phyloP scores from a whole-genome alignment of 2,888 invertebrate species.

The Prenolepis imparis region DNA sequence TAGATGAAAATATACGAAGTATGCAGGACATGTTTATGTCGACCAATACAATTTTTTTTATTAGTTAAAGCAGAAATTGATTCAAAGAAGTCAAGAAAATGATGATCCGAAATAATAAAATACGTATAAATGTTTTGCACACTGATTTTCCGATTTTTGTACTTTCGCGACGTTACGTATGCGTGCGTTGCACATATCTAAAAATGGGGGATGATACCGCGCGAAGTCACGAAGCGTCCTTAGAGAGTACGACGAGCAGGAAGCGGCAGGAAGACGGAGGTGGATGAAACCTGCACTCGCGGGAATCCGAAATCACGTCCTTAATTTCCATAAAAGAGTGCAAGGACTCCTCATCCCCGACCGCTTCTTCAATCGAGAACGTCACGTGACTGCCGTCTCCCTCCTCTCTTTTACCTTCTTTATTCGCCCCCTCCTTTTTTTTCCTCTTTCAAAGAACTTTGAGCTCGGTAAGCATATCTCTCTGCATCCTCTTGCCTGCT shows the following conservation, averaged over 20 bases:
- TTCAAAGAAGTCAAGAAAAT: background rate
- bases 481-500: slow-evolving; percentile 68
- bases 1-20: background rate
- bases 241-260: slow-evolving; percentile 12
- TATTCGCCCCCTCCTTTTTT: slow-evolving; percentile 42
- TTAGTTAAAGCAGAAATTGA: background rate
- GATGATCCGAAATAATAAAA: background rate
- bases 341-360: slow-evolving; percentile 50
- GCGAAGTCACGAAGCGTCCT: slow-evolving; percentile 30
- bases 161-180: background rate
- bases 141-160: slow-evolving; percentile 11
- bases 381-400: slow-evolving; percentile 58
- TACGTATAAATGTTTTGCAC: slow-evolving; percentile 8
- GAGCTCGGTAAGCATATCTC: slow-evolving; percentile 82
- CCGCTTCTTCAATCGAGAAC: slow-evolving; percentile 61
- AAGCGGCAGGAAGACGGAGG: slow-evolving; percentile 18
- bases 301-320: slow-evolving; percentile 78
- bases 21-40: background rate
- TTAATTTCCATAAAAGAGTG: slow-evolving; percentile 80
- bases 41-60: slow-evolving; percentile 8
- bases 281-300: slow-evolving; percentile 64
- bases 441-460: slow-evolving; percentile 65
- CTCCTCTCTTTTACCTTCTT: slow-evolving; percentile 51
- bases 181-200: slow-evolving; percentile 9
- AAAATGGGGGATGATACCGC: slow-evolving; percentile 29